phyloP scores from a whole-genome alignment of 2,113 vertebrate species.

The Ophiodon elongatus region DNA sequence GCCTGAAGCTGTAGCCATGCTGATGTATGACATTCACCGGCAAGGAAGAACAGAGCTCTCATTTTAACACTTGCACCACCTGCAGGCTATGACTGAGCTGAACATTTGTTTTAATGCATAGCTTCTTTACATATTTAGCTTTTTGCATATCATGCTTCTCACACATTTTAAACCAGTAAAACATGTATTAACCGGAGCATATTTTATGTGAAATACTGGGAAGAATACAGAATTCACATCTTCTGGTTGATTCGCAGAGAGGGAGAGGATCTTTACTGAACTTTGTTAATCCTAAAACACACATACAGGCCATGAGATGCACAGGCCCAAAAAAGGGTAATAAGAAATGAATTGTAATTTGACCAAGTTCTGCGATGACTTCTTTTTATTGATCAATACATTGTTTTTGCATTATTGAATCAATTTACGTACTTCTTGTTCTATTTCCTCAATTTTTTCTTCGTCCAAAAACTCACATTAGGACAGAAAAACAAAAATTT shows the following conservation, averaged over 20 bases:
- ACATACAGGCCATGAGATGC: too few relatives aligned
- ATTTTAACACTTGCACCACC: neutral
- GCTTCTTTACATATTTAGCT: neutral
- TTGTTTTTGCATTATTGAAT: neutral
- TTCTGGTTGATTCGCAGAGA: too few relatives aligned
- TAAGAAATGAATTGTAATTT: neutral
- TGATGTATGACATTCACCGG: too few relatives aligned
- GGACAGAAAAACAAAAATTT: too few relatives aligned
- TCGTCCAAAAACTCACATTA: too few relatives aligned
- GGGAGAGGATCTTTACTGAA: too few relatives aligned
- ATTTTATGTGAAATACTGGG: neutral
- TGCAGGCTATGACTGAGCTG: neutral
- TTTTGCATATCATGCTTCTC: neutral
- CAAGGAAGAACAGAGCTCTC: neutral
- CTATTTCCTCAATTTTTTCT: too few relatives aligned
- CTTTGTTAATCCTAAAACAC: too few relatives aligned
- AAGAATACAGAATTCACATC: too few relatives aligned
- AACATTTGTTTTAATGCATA: too few relatives aligned
- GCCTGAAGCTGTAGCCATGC: neutral
- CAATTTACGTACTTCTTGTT: neutral
- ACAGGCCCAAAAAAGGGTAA: too few relatives aligned
- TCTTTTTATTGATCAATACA: neutral
- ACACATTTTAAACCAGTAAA: neutral
- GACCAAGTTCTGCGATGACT: neutral
- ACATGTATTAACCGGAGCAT: too few relatives aligned